Evolutionary conservation across 1,140 invertebrate genomes (phyloP).

Genomic region (Copidosoma floridanum): DNA sequence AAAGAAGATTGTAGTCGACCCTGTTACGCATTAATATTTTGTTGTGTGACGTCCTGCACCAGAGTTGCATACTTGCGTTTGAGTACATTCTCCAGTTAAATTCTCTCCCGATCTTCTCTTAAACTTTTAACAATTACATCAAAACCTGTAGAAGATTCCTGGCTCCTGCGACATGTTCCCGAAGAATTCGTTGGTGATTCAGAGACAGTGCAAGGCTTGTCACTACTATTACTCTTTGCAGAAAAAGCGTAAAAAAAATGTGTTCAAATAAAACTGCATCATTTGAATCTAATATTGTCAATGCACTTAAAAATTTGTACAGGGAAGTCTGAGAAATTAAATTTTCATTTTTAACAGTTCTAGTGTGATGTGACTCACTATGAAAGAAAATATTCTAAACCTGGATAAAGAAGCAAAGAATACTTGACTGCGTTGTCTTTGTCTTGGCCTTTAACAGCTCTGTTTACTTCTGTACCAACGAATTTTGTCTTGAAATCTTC

Average conservation of each 20-base stretch:
- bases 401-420: not conserved
- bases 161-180: not conserved
- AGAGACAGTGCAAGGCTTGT: not conserved
- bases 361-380: not conserved
- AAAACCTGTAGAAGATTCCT: not conserved
- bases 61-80: constrained; percentile 2
- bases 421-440: not conserved
- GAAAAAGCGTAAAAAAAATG: not conserved
- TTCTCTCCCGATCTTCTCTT: not conserved
- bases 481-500: not conserved
- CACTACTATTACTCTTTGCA: not conserved
- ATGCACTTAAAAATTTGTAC: not conserved
- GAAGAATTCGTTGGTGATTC: not conserved
- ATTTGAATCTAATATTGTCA: not conserved
- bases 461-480: not conserved
- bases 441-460: not conserved
- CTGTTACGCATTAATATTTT: not conserved
- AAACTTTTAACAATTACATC: not conserved
- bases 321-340: not conserved
- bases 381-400: not conserved
- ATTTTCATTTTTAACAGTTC: not conserved
- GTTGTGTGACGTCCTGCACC: not conserved
- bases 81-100: not conserved
- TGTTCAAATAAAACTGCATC: not conserved
- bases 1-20: not conserved